These are phyloP conservation scores for Psilopsiagon aurifrons DNA, from an alignment of 2,113 vertebrate genomes.

Conservation along the genomic window DNA sequence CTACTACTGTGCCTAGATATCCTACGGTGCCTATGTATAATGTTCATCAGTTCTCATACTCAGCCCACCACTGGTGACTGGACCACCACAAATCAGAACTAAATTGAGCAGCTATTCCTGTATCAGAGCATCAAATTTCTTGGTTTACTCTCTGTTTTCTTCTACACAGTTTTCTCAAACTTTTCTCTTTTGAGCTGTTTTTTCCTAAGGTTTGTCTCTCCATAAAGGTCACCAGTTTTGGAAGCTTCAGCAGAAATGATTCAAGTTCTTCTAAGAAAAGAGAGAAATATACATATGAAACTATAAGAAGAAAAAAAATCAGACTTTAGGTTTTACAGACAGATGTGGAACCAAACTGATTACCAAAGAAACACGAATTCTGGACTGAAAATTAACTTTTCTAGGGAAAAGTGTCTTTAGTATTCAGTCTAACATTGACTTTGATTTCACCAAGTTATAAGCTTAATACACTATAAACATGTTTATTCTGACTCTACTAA, in stretches of 20 bases:
- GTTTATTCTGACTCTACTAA: neutral
- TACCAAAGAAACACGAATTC: neutral
- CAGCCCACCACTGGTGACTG: neutral
- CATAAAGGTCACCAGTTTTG: neutral
- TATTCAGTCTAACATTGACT: neutral
- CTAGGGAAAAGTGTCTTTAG: neutral
- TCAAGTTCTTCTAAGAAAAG: neutral
- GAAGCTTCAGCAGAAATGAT: neutral
- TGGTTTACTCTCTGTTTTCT: neutral
- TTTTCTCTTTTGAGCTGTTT: neutral
- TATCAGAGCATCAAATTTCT: neutral
- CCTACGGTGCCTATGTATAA: neutral
- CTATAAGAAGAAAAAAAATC: neutral
- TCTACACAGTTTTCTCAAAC: neutral
- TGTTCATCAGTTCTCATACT: neutral
- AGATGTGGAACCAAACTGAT: neutral
- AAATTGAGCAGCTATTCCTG: neutral
- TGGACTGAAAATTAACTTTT: neutral
- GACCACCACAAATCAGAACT: neutral
- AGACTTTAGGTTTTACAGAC: neutral
- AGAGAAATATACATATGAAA: neutral
- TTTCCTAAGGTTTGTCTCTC: neutral
- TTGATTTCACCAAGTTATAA: neutral
- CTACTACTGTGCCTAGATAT: neutral
- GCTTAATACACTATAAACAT: neutral